Conservation (phyloP, 2,888 invertebrate genomes). For the Apamea anceps region DNA sequence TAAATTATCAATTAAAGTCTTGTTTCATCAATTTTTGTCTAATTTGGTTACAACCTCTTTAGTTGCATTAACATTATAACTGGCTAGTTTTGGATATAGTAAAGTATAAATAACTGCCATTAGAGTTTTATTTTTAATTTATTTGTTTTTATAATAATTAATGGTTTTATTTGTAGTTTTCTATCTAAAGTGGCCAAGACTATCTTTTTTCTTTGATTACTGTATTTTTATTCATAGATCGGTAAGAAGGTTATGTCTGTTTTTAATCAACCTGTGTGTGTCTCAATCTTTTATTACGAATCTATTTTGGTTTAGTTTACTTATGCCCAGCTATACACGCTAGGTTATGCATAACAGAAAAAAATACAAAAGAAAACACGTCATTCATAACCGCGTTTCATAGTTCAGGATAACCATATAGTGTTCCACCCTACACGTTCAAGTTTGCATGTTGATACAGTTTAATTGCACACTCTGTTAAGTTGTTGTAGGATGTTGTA, state of each 20-base stretch:
- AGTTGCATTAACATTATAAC: not conserved
- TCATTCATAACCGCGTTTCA: not conserved
- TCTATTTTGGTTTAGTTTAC: not conserved
- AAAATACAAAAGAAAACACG: not conserved
- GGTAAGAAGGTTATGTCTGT: not conserved
- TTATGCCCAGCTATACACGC: not conserved
- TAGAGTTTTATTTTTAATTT: not conserved
- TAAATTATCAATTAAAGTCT: not conserved
- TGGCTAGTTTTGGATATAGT: not conserved
- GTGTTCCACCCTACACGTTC: not conserved
- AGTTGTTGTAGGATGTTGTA: not conserved
- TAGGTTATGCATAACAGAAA: not conserved
- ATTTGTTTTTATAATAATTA: not conserved
- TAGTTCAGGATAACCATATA: not conserved
- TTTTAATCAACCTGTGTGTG: not conserved
- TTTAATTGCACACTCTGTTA: not conserved
- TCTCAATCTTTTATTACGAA: not conserved
- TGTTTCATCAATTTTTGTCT: not conserved
- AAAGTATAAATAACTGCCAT: not conserved
- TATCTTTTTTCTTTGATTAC: not conserved
- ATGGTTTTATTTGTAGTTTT: not conserved
- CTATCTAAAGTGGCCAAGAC: not conserved
- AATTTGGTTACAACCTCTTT: slow-evolving; percentile 5
- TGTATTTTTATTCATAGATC: not conserved
- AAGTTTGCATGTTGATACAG: not conserved